A percentile compares a stretch with the other conserved stretches of the same genome.
Conservation (phyloP, 2,888 invertebrate genomes). For the Icerya purchasi region DNA sequence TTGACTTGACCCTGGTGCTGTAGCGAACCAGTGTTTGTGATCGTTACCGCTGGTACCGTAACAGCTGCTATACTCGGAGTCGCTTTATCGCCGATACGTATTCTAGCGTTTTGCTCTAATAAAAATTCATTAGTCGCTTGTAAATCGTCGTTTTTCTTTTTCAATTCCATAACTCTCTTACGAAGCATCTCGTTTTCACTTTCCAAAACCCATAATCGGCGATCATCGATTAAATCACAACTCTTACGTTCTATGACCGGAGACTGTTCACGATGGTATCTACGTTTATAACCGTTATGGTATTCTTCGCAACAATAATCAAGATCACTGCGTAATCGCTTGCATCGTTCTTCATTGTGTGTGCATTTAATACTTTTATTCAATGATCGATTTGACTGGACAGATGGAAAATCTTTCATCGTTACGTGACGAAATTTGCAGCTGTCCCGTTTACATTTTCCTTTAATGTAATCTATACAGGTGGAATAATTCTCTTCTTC, state of each 20-base stretch:
- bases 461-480: conserved; percentile 37
- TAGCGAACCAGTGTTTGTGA: conserved; percentile 32
- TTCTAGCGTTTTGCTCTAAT: conserved; percentile 50
- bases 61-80: conserved; percentile 32
- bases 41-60: conserved; percentile 36
- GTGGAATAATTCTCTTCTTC: conserved; percentile 38
- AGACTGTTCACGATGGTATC: conserved; percentile 30
- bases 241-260: conserved; percentile 24
- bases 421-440: conserved; percentile 16
- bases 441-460: conserved; percentile 11
- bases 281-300: conserved; percentile 29
- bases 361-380: neutral
- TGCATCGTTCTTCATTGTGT: neutral
- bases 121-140: conserved; percentile 58
- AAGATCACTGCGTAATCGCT: neutral
- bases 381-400: neutral
- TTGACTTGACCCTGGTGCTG: conserved; percentile 19
- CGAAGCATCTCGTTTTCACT: conserved; percentile 45
- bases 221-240: conserved; percentile 7
- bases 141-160: conserved; percentile 42
- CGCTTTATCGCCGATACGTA: conserved; percentile 35
- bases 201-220: conserved; percentile 27
- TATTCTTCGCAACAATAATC: conserved; percentile 22
- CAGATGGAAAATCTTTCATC: neutral
- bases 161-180: conserved; percentile 43